These are phyloP conservation scores for Phymanthus crucifer DNA, from an alignment of 92 coral and sea anemone species.

Conservation along the genomic window DNA sequence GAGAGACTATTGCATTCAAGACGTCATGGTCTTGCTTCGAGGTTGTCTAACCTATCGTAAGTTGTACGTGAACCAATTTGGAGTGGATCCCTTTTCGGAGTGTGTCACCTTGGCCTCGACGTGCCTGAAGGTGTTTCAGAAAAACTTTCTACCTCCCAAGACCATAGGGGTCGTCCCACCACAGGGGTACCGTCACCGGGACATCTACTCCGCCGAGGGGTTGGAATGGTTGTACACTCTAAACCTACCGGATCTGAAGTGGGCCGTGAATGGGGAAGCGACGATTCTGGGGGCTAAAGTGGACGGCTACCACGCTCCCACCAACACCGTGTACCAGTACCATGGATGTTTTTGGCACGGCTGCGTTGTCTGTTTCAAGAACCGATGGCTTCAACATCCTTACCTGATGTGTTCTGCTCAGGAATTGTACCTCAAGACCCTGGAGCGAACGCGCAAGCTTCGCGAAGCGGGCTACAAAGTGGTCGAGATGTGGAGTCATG, in stretches of 20 bases:
- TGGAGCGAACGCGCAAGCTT: not conserved
- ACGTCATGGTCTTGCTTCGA: too few relatives aligned
- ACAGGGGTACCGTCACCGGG: not conserved
- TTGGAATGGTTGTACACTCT: not conserved
- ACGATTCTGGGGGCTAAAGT: too few relatives aligned
- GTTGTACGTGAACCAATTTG: not conserved
- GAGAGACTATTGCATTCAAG: constrained; percentile 2
- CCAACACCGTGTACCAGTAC: too few relatives aligned
- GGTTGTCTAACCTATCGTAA: not conserved
- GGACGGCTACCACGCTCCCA: too few relatives aligned
- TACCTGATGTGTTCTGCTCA: not conserved
- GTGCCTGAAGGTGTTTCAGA: not conserved
- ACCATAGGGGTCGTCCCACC: not conserved
- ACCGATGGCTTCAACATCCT: not conserved
- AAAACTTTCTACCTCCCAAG: not conserved
- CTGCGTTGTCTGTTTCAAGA: not conserved
- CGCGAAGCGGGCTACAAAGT: not conserved
- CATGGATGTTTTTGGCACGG: not conserved
- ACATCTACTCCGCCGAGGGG: not conserved
- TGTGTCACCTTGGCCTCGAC: too few relatives aligned
- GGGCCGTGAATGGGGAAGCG: too few relatives aligned
- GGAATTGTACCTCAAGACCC: not conserved
- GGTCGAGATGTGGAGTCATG: not conserved
- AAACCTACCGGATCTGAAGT: not conserved
- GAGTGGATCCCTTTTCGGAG: not conserved